Conservation (phyloP, 2,888 invertebrate genomes). For the Coelopa pilipes region DNA sequence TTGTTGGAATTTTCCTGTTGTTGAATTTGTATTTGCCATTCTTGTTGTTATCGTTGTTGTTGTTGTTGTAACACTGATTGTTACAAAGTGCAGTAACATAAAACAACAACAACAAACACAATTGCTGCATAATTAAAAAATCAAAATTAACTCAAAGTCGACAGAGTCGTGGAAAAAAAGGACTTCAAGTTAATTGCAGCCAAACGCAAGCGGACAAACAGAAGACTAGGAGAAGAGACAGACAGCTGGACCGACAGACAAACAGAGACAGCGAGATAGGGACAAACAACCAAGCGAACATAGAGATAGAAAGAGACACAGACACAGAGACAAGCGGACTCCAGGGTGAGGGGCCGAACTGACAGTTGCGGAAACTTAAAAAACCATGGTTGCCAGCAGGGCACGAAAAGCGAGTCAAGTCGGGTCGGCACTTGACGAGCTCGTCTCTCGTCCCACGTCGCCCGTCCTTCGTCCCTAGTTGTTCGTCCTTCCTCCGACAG, state of each 20-base stretch:
- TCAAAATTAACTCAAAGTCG: constrained; percentile 18
- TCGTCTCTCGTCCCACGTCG: too few relatives aligned
- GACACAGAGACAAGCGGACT: background rate
- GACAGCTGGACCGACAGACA: background rate
- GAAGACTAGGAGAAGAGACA: background rate
- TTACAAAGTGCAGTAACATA: background rate
- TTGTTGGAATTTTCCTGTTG: too few relatives aligned
- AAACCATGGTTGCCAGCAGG: background rate
- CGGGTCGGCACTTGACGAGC: background rate
- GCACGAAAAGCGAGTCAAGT: background rate
- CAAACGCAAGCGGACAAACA: constrained; percentile 29
- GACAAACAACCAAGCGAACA: background rate
- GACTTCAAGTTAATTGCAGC: constrained; percentile 40
- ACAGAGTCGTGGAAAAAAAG: background rate
- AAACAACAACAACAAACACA: background rate
- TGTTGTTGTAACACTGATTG: background rate
- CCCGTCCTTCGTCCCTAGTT: too few relatives aligned
- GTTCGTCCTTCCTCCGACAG: background rate
- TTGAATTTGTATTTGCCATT: too few relatives aligned
- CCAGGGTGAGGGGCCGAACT: background rate
- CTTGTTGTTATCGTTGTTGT: too few relatives aligned
- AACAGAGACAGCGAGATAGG: too few relatives aligned
- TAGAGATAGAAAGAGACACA: background rate
- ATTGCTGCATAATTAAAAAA: constrained; percentile 25
- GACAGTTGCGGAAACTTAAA: too few relatives aligned